These are phyloP conservation scores for Agrenia bidenticulata DNA, from an alignment of 2,888 invertebrate species.

Conservation along the genomic window DNA sequence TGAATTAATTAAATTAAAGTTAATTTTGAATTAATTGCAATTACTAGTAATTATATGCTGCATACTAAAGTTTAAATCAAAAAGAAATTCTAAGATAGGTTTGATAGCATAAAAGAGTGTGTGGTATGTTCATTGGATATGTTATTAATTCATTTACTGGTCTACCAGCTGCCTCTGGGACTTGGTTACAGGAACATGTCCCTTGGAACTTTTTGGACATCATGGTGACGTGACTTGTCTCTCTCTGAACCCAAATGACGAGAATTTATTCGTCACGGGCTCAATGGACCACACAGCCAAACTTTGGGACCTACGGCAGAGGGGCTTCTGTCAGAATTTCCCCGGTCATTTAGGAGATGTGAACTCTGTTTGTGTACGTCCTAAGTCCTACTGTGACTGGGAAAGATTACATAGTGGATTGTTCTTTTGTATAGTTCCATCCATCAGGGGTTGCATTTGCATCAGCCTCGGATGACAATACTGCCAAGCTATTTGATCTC, in stretches of 20 bases:
- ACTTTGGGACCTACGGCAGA: slow-evolving; percentile 83
- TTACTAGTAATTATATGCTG: too few relatives aligned
- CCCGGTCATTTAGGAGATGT: slow-evolving; percentile 88
- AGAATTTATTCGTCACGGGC: slow-evolving; percentile 76
- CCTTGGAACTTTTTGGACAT: slow-evolving; percentile 78
- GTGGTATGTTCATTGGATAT: too few relatives aligned
- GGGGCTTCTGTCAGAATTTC: slow-evolving; percentile 81
- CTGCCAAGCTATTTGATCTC: slow-evolving; percentile 82
- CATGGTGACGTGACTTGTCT: slow-evolving; percentile 86
- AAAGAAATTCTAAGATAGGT: too few relatives aligned
- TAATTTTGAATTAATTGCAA: too few relatives aligned
- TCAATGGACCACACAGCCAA: slow-evolving; percentile 87
- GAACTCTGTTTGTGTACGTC: slow-evolving; percentile 79
- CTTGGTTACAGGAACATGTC: slow-evolving; percentile 75
- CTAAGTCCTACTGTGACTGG: too few relatives aligned
- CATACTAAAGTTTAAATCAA: too few relatives aligned
- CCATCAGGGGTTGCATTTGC: slow-evolving; percentile 79
- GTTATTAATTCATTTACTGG: too few relatives aligned
- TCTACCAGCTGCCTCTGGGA: slow-evolving; percentile 85
- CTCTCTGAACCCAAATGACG: slow-evolving; percentile 76
- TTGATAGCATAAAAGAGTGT: too few relatives aligned
- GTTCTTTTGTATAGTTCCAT: slow-evolving; percentile 69
- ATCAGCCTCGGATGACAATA: slow-evolving; percentile 88
- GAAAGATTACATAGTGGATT: neutral
- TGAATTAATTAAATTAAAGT: too few relatives aligned